Base-by-base conservation (phyloP, 2,888 invertebrate species). In the Hermodice carunculata region DNA sequence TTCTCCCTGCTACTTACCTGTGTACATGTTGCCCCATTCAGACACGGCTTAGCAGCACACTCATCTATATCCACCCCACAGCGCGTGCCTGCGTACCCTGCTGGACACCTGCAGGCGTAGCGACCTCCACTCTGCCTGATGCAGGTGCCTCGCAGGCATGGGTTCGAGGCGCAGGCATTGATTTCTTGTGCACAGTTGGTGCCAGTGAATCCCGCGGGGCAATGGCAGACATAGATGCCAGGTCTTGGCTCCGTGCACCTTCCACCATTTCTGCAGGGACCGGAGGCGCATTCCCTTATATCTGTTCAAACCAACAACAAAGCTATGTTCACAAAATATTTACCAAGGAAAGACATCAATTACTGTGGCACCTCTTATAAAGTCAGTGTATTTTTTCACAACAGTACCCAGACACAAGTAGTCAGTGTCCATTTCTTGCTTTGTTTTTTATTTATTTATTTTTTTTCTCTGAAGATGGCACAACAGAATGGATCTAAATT, bases 191-290 rank as follows among this genome's bases (percentile, higher is more conserved):
- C 42, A 58, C 63, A 63, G 57, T 57, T 63, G 17, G 26, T 24
- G 29, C 63, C 63, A 40, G 28, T 51, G 28, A 34, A 57, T 1
- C 58, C 58, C 8, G 14, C 17, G 5, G 46, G 51, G 22, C 63
- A 63, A n/a, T 24, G 24, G 26, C 63, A 63, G 29, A 49, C 48
- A 43, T 57, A 63, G 43, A 57, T 63, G 5, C 58, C 63, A 14
- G 58, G 57, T 67, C 94, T 94, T 80, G 95, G 95, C 88, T 97
- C 90, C 62, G 93, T 93, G 84, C 98, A 97, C 31, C 93, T 93
- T 29, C 96, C 97, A 1, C 94, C 95, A 83, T 96, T 94, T 86
- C 92, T 91, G 78, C 97, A 97, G 0, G 96, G 96, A 71, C 91
- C 89, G 6, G 70, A 70, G 0, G 94, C 58, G 60, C 78, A 78